phyloP scores from a whole-genome alignment of 2,797 vertebrate species.

The Telmatherina bonti region DNA sequence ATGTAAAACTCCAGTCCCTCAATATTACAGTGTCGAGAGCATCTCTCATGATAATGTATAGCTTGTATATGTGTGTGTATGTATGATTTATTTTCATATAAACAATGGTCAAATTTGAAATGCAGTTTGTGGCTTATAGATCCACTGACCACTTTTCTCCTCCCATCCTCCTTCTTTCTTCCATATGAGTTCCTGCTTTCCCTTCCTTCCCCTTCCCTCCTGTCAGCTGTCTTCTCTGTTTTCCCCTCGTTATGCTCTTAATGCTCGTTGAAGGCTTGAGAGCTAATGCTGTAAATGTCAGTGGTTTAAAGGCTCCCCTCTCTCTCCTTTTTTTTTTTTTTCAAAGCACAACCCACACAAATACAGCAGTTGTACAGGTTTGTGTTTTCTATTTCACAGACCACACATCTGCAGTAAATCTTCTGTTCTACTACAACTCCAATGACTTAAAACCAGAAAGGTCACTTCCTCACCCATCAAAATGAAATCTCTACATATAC shows the following conservation, averaged over 20 bases:
- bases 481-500: slow-evolving; percentile 43
- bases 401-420: slow-evolving; percentile 14
- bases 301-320: slow-evolving; percentile 68
- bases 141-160: slow-evolving; percentile 16
- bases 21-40: slow-evolving; percentile 38
- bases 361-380: slow-evolving; percentile 48
- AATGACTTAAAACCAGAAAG: slow-evolving; percentile 24
- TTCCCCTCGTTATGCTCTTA: slow-evolving; percentile 42
- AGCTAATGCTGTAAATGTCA: slow-evolving; percentile 69
- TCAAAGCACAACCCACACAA: slow-evolving; percentile 42
- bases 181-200: slow-evolving; percentile 1
- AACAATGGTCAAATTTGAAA: slow-evolving; percentile 61
- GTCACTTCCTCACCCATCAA: slow-evolving; percentile 32
- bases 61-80: neutral
- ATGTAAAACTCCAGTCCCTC: slow-evolving; percentile 73
- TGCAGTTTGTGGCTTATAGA: slow-evolving; percentile 29
- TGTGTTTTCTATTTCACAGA: slow-evolving; percentile 11
- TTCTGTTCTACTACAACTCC: neutral
- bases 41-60: slow-evolving; percentile 30
- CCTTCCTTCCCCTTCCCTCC: slow-evolving; percentile 4
- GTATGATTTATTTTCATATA: slow-evolving; percentile 41
- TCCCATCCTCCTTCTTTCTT: neutral
- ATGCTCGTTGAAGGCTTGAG: slow-evolving; percentile 59
- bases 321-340: slow-evolving; percentile 38
- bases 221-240: slow-evolving; percentile 39